A percentile compares a stretch with the other conserved stretches of the same genome.
These are phyloP conservation scores for Gymnoscelis rufifasciata DNA, from an alignment of 2,888 invertebrate genomes.

Conservation along the genomic window DNA sequence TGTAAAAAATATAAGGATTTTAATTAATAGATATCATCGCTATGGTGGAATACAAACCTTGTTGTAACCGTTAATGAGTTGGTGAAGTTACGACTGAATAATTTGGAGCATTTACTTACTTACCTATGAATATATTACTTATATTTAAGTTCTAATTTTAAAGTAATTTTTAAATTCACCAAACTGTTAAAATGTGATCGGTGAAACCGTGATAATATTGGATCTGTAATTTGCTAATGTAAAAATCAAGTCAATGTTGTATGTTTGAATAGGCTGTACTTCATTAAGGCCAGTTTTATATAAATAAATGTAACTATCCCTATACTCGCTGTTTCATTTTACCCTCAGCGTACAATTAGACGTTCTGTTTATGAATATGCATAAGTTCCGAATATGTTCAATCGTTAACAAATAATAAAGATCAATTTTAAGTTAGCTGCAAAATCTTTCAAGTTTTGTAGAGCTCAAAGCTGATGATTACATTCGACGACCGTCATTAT, in stretches of 20 bases:
- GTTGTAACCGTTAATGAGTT: slow-evolving; percentile 38
- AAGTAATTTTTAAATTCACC: slow-evolving; percentile 25
- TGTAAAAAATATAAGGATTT: too few species aligned
- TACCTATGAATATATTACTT: slow-evolving; percentile 21
- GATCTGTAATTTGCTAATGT: slow-evolving; percentile 9
- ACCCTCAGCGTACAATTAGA: too few species aligned
- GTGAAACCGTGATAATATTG: slow-evolving; percentile 44
- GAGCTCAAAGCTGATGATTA: too few species aligned
- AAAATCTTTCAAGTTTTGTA: too few species aligned
- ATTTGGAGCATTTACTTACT: slow-evolving; percentile 38
- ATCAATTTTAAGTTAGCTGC: too few species aligned
- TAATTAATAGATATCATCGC: neutral
- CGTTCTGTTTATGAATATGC: too few species aligned
- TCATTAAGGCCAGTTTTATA: slow-evolving; percentile 67
- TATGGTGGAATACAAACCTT: slow-evolving; percentile 19
- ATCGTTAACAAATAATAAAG: too few species aligned
- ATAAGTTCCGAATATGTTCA: too few species aligned
- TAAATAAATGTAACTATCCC: slow-evolving; percentile 40
- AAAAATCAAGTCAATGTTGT: slow-evolving; percentile 40
- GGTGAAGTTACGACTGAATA: slow-evolving; percentile 37
- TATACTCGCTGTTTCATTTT: slow-evolving; percentile 34
- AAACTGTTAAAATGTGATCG: slow-evolving; percentile 35
- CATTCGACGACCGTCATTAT: too few species aligned
- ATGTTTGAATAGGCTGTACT: slow-evolving; percentile 54
- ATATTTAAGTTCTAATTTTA: slow-evolving; percentile 11